Conservation (phyloP, 2,888 invertebrate species). For the Parasteatoda lunata region DNA sequence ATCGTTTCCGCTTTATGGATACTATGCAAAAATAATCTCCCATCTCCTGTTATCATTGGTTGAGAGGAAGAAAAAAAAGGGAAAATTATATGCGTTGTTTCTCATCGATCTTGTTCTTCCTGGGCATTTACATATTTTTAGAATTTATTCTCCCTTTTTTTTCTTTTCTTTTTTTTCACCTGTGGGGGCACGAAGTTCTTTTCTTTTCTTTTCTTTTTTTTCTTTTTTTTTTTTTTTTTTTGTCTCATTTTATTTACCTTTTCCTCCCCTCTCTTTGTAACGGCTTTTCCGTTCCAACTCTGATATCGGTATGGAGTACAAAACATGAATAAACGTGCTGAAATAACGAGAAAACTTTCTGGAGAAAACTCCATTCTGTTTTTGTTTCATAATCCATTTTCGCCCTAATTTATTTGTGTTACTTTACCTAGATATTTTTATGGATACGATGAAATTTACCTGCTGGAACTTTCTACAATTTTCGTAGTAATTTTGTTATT, state of each 20-base stretch:
- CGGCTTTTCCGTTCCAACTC: not conserved
- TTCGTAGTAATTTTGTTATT: too few species aligned
- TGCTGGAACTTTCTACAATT: too few species aligned
- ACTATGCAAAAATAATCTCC: not conserved
- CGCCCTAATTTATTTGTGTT: slow-evolving; percentile 12
- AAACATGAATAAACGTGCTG: slow-evolving; percentile 43
- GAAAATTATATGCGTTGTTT: not conserved
- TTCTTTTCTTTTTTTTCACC: slow-evolving; percentile 1
- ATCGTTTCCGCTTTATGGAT: not conserved
- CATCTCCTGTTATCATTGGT: not conserved
- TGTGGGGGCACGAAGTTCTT: slow-evolving; percentile 7
- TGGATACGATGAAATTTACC: too few species aligned
- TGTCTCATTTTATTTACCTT: not conserved
- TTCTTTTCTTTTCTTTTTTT: too few species aligned
- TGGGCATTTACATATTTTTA: slow-evolving; percentile 40
- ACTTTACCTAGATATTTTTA: too few species aligned
- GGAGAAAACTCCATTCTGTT: not conserved
- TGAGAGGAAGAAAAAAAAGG: not conserved
- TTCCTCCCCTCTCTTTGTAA: not conserved
- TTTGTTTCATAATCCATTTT: slow-evolving; percentile 4
- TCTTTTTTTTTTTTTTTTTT: slow-evolving; percentile 4
- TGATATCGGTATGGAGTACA: slow-evolving; percentile 27
- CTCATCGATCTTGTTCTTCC: slow-evolving; percentile 22
- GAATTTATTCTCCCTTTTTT: slow-evolving; percentile 11
- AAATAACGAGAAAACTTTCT: slow-evolving; percentile 54